These are phyloP conservation scores for Turritopsis dohrnii DNA, from an alignment of 30 jellyfish, hydroid and myxozoan genomes.

Conservation along the genomic window DNA sequence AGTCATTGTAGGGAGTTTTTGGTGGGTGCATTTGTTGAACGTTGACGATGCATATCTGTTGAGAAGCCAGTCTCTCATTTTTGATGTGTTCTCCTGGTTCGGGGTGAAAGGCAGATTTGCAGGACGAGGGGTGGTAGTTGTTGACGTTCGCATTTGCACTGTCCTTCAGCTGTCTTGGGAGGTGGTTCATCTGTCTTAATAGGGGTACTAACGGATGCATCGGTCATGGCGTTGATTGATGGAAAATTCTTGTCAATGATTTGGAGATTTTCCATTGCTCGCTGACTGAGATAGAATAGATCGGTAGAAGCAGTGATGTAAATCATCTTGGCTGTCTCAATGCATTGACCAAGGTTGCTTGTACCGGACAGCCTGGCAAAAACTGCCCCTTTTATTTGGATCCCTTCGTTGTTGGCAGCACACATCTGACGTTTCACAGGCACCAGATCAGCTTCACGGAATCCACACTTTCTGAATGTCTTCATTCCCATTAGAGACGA, in stretches of 20 bases:
- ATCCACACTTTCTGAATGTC: no score
- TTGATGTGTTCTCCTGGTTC: not conserved
- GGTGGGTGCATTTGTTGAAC: no score
- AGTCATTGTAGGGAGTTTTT: no score
- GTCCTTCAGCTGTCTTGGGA: not conserved
- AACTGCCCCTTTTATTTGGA: no score
- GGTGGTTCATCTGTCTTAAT: not conserved
- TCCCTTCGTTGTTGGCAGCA: no score
- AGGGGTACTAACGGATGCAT: not conserved
- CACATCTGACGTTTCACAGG: no score
- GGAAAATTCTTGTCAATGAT: no score
- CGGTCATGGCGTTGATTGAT: no score
- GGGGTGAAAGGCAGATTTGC: no score
- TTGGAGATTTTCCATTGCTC: no score
- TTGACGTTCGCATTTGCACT: not conserved
- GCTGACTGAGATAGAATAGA: slow-evolving; percentile 1
- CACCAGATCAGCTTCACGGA: no score
- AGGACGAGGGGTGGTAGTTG: not conserved
- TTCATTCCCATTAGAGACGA: no score
- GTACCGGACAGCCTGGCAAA: slow-evolving; percentile 11
- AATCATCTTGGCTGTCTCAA: slow-evolving; percentile 8
- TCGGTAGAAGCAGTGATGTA: slow-evolving; percentile 2
- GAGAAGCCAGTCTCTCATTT: slow-evolving; percentile 10
- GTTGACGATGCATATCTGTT: not conserved
- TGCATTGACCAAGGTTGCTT: slow-evolving; percentile 11